phyloP scores from a whole-genome alignment of 2,113 vertebrate genomes.

The Takifugu bimaculatus region DNA sequence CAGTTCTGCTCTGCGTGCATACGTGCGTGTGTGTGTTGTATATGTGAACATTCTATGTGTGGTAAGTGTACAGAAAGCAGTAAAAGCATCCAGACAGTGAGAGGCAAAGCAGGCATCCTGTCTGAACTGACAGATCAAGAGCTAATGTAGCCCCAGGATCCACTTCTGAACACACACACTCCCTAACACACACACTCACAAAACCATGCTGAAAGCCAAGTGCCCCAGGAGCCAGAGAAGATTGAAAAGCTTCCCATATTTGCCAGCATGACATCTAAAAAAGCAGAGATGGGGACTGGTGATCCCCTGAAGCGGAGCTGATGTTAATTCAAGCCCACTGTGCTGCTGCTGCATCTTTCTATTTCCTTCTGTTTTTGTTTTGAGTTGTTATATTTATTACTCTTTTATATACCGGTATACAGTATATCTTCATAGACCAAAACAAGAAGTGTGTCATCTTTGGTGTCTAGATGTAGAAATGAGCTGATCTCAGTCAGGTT shows the following conservation, averaged over 20 bases:
- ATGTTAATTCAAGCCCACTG: constrained; percentile 43
- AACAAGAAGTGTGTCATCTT: constrained; percentile 30
- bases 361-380: constrained; percentile 8
- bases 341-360: constrained; percentile 40
- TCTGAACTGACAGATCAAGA: constrained; percentile 56
- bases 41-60: background rate
- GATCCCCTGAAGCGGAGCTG: constrained; percentile 30
- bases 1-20: background rate
- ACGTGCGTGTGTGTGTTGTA: background rate
- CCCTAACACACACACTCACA: constrained; percentile 15
- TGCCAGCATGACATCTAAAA: constrained; percentile 42
- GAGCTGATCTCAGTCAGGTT: constrained; percentile 12
- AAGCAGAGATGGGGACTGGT: constrained; percentile 19
- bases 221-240: constrained; percentile 36
- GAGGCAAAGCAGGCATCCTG: constrained; percentile 49
- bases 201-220: constrained; percentile 44
- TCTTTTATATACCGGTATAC: too few relatives aligned
- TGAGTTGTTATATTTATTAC: background rate
- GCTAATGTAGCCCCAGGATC: constrained; percentile 54
- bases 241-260: constrained; percentile 55
- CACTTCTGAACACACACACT: constrained; percentile 24
- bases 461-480: constrained; percentile 15
- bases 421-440: constrained; percentile 10
- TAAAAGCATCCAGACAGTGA: constrained; percentile 33
- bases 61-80: constrained; percentile 1